Percentiles rank a stretch among this genome's conserved stretches.
Evolutionary conservation across 2,888 invertebrate species (phyloP).

Genomic region (Synergus umbraculus): DNA sequence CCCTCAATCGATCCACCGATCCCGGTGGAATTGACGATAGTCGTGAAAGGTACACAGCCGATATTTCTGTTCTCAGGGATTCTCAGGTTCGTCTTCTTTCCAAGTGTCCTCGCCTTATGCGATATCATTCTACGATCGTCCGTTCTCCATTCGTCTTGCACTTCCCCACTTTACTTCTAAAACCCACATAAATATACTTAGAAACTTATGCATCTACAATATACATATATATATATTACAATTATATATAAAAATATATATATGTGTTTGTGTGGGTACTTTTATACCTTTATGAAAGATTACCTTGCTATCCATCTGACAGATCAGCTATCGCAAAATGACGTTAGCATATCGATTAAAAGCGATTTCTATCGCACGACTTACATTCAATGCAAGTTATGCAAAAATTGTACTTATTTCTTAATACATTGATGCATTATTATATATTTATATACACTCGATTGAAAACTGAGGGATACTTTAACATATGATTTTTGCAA

Average conservation of each 20-base stretch:
- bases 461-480: constrained; percentile 17
- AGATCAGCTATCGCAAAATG: constrained; percentile 31
- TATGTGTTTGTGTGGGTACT: no score
- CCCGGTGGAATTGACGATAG: constrained; percentile 46
- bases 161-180: constrained; percentile 4
- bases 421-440: constrained; percentile 3
- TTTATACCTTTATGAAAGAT: constrained; percentile 22
- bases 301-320: constrained; percentile 16
- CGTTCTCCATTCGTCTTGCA: constrained; percentile 29
- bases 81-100: constrained; percentile 32
- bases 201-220: not conserved
- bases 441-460: not conserved
- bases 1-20: constrained; percentile 45
- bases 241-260: not conserved
- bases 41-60: constrained; percentile 46
- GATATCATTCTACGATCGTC: constrained; percentile 33
- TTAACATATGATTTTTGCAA: not conserved
- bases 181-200: not conserved
- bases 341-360: constrained; percentile 27
- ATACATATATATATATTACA: not conserved
- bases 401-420: constrained; percentile 23
- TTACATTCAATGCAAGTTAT: constrained; percentile 17
- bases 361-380: constrained; percentile 33
- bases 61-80: constrained; percentile 40
- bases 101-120: constrained; percentile 12